Base-by-base conservation (phyloP, 2,888 invertebrate genomes). In the Biston stratarius region DNA sequence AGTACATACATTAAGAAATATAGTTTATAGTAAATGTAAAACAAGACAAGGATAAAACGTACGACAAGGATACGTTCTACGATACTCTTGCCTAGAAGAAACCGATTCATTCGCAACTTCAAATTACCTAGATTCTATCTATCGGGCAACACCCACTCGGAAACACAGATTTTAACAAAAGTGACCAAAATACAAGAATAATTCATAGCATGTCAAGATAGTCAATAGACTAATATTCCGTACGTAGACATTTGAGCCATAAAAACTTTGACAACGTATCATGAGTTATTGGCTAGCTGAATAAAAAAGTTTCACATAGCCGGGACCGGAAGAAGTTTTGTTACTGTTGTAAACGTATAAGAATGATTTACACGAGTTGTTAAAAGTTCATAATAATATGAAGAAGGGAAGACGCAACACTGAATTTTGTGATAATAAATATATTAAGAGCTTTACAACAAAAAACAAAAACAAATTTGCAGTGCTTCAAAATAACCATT, bases 321-420 rank as follows among this genome's bases (percentile, higher is more conserved):
- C 78, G 76, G 74, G 71, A 80, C 84, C 82, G 86, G 86, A 86
- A 83, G 75, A 85, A 89, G 82, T 89, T 89, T 82, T 82, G 86
- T 83, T 83, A 83, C 84, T 77, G 86, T 88, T 90, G 88, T 89
- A 88, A 88, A 87, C 83, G 85, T 85, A 87, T 85, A 85, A 80
- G 83, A 80, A 87, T 90, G 91, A 92, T 91, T 90, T 92, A 91
- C 83, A 80, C 77, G 81, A 87, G 82, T 90, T 89, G 77, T 80
- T 78, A 83, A 86, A 78, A 88, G 85, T 83, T 89, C 86, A 56
- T 64, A 70, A 66, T 64, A 70, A 66, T 64, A 57, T 60, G 59
- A 49, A 70, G 59, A 49, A 70, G 78, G 83, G 83, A 84, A 83
- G 81, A 80, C 81, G 79, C 80, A 82, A 82, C 77, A 77, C 74